Conservation (phyloP, 1,140 invertebrate species). For the Rhyzopertha dominica region DNA sequence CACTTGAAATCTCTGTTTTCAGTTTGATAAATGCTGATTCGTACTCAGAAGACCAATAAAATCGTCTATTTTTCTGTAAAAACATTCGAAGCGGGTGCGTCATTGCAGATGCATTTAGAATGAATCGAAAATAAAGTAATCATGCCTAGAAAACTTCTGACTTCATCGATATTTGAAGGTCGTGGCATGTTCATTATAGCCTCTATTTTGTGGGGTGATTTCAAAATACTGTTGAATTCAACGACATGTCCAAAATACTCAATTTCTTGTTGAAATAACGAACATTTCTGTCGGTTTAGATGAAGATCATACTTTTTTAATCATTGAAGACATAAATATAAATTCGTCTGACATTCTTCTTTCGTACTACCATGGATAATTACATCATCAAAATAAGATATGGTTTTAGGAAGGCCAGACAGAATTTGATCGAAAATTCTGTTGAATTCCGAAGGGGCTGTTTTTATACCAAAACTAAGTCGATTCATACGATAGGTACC, state of each 20-base stretch:
- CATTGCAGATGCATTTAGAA: slow-evolving; percentile 17
- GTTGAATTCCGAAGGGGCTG: slow-evolving; percentile 49
- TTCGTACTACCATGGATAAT: slow-evolving; percentile 27
- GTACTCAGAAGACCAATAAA: slow-evolving; percentile 13
- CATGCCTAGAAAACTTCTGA: slow-evolving; percentile 39
- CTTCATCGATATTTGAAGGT: slow-evolving; percentile 26
- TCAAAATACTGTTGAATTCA: slow-evolving; percentile 4
- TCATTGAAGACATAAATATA: no score
- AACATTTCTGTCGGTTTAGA: slow-evolving; percentile 21
- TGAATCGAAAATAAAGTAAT: slow-evolving; percentile 38
- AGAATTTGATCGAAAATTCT: slow-evolving; percentile 45
- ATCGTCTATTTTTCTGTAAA: slow-evolving; percentile 21
- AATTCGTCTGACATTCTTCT: slow-evolving; percentile 26
- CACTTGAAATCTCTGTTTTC: slow-evolving; percentile 27
- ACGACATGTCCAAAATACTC: slow-evolving; percentile 32
- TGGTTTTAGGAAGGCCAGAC: slow-evolving; percentile 27
- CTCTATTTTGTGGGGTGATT: slow-evolving; percentile 22
- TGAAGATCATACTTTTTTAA: slow-evolving; percentile 18
- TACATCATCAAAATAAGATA: slow-evolving; percentile 39
- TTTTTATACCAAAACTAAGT: slow-evolving; percentile 47
- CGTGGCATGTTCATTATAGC: slow-evolving; percentile 29
- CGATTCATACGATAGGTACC: no score
- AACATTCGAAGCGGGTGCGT: neutral
- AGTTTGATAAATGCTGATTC: slow-evolving; percentile 24
- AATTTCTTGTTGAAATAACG: slow-evolving; percentile 15